phyloP scores from a whole-genome alignment of 2,797 vertebrate species.

The Chaetophractus vellerosus region DNA sequence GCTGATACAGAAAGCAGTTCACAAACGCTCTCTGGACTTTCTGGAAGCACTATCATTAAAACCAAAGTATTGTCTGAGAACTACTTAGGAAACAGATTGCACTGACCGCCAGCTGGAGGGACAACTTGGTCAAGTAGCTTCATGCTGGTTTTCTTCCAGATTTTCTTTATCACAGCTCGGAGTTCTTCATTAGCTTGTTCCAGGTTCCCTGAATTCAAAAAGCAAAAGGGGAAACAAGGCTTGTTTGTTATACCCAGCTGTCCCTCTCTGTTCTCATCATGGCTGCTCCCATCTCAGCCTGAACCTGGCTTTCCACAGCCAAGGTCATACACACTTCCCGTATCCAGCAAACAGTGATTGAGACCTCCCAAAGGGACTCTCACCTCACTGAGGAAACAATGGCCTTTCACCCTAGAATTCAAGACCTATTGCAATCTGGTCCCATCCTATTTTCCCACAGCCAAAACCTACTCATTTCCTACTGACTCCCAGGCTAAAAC shows the following conservation, averaged over 20 bases:
- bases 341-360: background rate
- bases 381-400: no score
- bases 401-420: background rate
- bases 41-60: background rate
- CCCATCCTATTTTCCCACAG: background rate
- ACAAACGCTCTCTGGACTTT: background rate
- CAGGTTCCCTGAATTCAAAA: slow-evolving; percentile 94
- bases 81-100: slow-evolving; percentile 77
- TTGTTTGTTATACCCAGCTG: background rate
- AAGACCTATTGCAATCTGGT: no score
- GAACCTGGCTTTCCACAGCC: background rate
- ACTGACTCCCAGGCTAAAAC: background rate
- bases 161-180: slow-evolving; percentile 99
- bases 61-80: background rate
- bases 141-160: slow-evolving; percentile 99
- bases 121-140: slow-evolving; percentile 99
- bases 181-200: slow-evolving; percentile 99
- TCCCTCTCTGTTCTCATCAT: no score
- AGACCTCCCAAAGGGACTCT: background rate
- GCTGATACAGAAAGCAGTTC: background rate
- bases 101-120: slow-evolving; percentile 99
- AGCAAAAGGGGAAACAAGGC: background rate
- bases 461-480: background rate
- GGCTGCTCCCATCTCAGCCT: background rate
- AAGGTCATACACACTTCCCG: background rate